These are phyloP conservation scores for Oenanthe oenanthe DNA, from an alignment of 2,113 vertebrate species.

Conservation along the genomic window DNA sequence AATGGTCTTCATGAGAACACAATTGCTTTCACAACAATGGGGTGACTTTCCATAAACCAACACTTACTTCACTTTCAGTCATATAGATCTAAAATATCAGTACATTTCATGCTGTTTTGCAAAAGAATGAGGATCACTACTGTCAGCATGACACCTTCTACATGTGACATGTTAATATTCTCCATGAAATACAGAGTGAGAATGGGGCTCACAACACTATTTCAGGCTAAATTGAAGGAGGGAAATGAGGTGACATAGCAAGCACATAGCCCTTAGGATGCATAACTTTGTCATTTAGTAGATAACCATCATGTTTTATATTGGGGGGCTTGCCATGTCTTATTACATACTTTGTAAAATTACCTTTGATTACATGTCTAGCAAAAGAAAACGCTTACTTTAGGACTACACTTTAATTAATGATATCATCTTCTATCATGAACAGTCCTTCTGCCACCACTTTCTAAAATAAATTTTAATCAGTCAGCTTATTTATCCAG, in stretches of 20 bases:
- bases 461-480: background rate
- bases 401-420: background rate
- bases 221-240: background rate
- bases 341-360: background rate
- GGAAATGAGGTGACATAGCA: background rate
- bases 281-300: accelerated
- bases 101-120: background rate
- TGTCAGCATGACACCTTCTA: background rate
- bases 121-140: background rate
- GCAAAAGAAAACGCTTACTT: background rate
- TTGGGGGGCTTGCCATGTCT: accelerated
- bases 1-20: background rate
- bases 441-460: background rate
- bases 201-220: background rate
- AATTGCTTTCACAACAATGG: background rate
- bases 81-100: background rate
- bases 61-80: background rate
- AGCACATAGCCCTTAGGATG: background rate
- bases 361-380: background rate
- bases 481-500: background rate
- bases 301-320: background rate
- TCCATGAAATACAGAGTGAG: background rate
- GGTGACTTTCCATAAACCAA: background rate
- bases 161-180: accelerated
- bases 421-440: background rate